A percentile compares a stretch with the other conserved stretches of the same genome.
phyloP scores from a whole-genome alignment of 2,113 vertebrate genomes.

The Genyomyrus donnyi region DNA sequence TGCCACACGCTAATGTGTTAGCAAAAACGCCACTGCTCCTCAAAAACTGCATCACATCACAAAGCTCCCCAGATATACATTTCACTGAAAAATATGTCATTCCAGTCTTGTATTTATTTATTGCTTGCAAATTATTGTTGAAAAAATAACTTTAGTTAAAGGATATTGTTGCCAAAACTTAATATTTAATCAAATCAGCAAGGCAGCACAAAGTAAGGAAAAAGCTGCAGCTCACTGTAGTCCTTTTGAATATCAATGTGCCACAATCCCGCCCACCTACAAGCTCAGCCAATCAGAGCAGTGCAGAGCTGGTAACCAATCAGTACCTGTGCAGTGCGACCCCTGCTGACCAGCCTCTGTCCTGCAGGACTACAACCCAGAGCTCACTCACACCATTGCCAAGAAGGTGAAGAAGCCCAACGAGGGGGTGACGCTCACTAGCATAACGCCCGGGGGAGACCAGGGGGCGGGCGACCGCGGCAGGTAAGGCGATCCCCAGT shows the following conservation, averaged over 20 bases:
- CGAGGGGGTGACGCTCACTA: conserved; percentile 67
- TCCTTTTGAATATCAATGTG: not conserved
- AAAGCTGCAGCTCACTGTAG: not conserved
- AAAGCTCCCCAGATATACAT: not conserved
- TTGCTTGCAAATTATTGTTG: not conserved
- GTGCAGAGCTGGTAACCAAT: not conserved
- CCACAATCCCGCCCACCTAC: not conserved
- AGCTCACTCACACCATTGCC: conserved; percentile 73
- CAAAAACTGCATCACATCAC: not conserved
- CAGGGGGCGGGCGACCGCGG: conserved; percentile 79
- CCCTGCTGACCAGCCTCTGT: conserved; percentile 8
- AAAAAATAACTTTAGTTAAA: not conserved
- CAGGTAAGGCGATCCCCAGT: conserved; percentile 56
- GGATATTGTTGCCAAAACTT: not conserved
- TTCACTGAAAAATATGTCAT: no score
- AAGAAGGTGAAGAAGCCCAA: conserved; percentile 88
- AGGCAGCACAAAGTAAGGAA: not conserved
- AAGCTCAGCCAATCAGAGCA: not conserved
- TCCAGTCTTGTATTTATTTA: not conserved
- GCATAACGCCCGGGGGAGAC: conserved; percentile 67
- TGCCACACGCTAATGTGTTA: not conserved
- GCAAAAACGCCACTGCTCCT: not conserved
- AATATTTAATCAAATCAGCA: not conserved
- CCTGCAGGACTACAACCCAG: conserved; percentile 88
- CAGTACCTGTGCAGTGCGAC: not conserved